These are phyloP conservation scores for Prietella phreatophila DNA, from an alignment of 2,113 vertebrate species.

Conservation along the genomic window DNA sequence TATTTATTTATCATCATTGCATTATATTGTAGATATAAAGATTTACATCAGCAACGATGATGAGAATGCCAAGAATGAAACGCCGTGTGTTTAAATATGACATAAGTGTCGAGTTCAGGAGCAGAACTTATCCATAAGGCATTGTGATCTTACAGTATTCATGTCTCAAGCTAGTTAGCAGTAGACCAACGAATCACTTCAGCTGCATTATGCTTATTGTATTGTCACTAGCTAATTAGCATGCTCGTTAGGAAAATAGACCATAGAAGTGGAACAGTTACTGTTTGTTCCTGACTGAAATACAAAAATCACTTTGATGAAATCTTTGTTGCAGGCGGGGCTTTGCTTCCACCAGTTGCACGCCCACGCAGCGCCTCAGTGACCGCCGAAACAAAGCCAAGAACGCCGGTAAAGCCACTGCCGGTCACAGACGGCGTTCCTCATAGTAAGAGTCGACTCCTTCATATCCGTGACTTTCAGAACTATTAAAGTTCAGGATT, in stretches of 20 bases:
- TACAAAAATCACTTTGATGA: neutral
- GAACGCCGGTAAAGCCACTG: fast-evolving
- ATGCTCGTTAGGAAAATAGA: neutral
- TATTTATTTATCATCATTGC: neutral
- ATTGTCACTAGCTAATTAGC: neutral
- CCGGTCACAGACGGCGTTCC: too few species aligned
- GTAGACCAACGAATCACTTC: neutral
- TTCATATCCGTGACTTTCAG: neutral
- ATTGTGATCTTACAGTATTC: neutral
- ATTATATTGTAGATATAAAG: neutral
- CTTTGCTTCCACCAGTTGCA: neutral
- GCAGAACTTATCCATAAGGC: neutral
- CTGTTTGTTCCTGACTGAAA: neutral
- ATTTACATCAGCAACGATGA: neutral
- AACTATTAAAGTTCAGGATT: neutral
- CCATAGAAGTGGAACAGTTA: neutral
- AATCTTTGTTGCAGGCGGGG: slow-evolving; percentile 2
- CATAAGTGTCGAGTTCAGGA: neutral
- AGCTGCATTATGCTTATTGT: neutral
- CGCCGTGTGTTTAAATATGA: neutral
- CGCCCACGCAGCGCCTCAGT: neutral
- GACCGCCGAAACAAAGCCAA: neutral
- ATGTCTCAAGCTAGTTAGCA: neutral
- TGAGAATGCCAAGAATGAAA: neutral
- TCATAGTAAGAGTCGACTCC: neutral